Evolutionary conservation across 2,888 invertebrate species (phyloP), one percentile per base, ranked within the genome.

Genomic region (Galerucella nymphaeae): DNA sequence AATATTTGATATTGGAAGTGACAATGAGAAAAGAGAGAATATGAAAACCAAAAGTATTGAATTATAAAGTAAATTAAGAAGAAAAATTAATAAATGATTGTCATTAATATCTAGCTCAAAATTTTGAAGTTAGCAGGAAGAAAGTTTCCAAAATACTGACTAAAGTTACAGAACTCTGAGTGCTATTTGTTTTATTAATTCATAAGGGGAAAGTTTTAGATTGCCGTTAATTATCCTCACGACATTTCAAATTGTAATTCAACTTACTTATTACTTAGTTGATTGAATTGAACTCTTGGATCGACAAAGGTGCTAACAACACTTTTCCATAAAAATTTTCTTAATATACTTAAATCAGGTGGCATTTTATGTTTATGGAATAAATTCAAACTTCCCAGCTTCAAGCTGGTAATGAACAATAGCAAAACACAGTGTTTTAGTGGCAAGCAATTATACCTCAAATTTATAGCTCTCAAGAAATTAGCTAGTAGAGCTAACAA

Each of bases 401-500:
- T 16, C 20, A 23, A 13, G 2, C 18, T 20, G 55, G 13, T 16
- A 65, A 53, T 30, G 38, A 68, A 68, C 14, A 68, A 59, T 59
- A 59, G 23, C 68, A 62, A 63, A 62, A 45, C 23, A 53, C 16
- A 9, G 18, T 53, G 18, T 16, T 18, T 18, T 55, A 69, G 41
- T 63, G 16, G 61, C 59, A 64, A 70, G 63, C 70, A 70, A 70
- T 70, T 70, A n/a, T n/a, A 70, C 57, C 42, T 63, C 63, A 58
- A 70, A 64, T 70, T 69, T 70, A 70, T 64, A 30, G 70, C 70
- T 63, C 70, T 70, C 64, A 50, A 70, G 70, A 70, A 70, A 70
- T 70, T 70, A 70, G 70, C 70, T 62, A 50, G 55, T 50, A 38
- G 23, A 61, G 16, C 67, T 67, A 67, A 67, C 67, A 67, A 67